Percentiles rank a stretch among this genome's conserved stretches.
Evolutionary conservation across 1,140 invertebrate genomes (phyloP).

Genomic region (Tetramorium alpestre): DNA sequence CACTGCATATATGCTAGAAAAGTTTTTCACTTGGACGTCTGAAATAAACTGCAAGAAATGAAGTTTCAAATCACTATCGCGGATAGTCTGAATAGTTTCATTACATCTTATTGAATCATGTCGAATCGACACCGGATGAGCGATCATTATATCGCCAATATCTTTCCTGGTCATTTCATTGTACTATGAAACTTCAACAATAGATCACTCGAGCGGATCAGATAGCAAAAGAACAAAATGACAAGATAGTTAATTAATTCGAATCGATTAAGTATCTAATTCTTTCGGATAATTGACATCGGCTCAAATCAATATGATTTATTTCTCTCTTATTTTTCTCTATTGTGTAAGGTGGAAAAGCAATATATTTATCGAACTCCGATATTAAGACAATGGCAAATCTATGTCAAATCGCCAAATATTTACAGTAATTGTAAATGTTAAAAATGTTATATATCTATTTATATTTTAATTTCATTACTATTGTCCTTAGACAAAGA

Average conservation of each 20-base stretch:
- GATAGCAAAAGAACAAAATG: slow-evolving; percentile 4
- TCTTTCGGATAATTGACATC: slow-evolving; percentile 17
- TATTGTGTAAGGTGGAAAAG: not conserved
- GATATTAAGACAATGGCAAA: not conserved
- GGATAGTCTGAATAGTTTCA: not conserved
- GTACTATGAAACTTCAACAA: slow-evolving; percentile 36
- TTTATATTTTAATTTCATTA: not conserved
- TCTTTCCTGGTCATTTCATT: slow-evolving; percentile 17
- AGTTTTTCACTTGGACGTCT: not conserved
- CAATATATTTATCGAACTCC: not conserved
- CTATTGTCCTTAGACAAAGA: not conserved
- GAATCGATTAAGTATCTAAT: slow-evolving; percentile 23
- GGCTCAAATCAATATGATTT: not conserved
- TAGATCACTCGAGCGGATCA: slow-evolving; percentile 19
- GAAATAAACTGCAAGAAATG: slow-evolving; percentile 12
- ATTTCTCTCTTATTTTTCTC: not conserved
- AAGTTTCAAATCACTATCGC: slow-evolving; percentile 29
- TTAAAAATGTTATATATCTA: not conserved
- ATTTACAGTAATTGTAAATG: not conserved
- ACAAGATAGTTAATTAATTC: slow-evolving; percentile 19
- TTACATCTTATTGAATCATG: slow-evolving; percentile 10
- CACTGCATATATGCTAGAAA: not conserved
- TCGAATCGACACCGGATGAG: slow-evolving; percentile 10
- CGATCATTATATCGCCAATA: slow-evolving; percentile 41
- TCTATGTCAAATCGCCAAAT: not conserved